Conservation (phyloP, 2,113 vertebrate genomes). For the Zapornia atra region DNA sequence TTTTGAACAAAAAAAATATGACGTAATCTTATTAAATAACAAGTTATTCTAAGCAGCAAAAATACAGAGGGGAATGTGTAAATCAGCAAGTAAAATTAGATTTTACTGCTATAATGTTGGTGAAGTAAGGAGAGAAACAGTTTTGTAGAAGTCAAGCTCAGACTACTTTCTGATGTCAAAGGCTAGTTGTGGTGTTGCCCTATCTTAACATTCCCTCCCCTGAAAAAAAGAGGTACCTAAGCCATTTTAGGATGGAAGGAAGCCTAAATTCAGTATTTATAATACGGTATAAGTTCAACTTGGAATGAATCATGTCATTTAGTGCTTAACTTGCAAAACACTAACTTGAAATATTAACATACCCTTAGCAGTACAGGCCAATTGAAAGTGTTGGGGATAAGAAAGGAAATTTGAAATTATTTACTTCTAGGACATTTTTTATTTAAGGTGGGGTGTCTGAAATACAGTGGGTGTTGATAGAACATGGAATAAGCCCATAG, state of each 20-base stretch:
- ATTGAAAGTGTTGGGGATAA: neutral
- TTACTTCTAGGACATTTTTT: neutral
- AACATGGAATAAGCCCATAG: neutral
- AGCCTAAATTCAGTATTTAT: neutral
- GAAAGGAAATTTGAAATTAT: neutral
- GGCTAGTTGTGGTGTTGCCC: neutral
- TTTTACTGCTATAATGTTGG: neutral
- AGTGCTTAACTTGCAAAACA: neutral
- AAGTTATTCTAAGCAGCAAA: neutral
- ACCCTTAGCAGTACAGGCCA: neutral
- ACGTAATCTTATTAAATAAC: neutral
- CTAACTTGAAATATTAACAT: neutral
- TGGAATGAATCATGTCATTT: neutral
- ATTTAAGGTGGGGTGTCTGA: neutral
- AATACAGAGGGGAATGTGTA: neutral
- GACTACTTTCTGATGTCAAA: neutral
- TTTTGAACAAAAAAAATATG: neutral
- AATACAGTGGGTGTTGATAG: neutral
- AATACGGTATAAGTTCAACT: neutral
- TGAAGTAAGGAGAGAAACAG: neutral
- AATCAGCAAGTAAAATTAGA: neutral
- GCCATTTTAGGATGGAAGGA: slow-evolving; percentile 1
- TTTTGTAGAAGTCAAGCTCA: neutral
- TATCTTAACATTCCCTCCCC: neutral
- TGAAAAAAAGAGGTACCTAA: neutral